Percentiles rank a stretch among this genome's conserved stretches.
phyloP scores from a whole-genome alignment of 2,797 vertebrate species.

The Clarias pachynema region DNA sequence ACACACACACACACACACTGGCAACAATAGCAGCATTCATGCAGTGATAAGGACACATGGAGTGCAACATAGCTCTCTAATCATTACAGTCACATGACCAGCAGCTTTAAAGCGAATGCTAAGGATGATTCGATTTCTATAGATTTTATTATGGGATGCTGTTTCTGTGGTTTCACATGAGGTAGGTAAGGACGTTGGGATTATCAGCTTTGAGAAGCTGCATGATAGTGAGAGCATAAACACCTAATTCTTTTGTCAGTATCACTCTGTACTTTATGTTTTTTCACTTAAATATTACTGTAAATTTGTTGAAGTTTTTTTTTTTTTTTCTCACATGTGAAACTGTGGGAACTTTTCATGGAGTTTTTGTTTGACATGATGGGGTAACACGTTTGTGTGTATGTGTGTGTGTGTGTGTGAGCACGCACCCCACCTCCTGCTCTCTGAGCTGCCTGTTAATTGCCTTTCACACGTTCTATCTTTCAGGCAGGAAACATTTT shows the following conservation, averaged over 20 bases:
- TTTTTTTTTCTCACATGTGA: constrained; percentile 3
- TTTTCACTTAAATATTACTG: constrained; percentile 11
- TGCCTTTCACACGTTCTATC: constrained; percentile 54
- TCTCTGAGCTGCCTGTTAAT: constrained; percentile 49
- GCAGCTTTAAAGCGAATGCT: constrained; percentile 18
- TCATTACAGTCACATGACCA: constrained; percentile 45
- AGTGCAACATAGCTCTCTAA: constrained; percentile 1
- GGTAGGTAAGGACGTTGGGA: constrained; percentile 17
- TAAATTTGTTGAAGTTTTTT: not conserved
- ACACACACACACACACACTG: constrained; percentile 33
- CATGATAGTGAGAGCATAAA: constrained; percentile 11
- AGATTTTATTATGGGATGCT: constrained; percentile 46
- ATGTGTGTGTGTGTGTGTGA: constrained; percentile 13
- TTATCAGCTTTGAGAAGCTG: constrained; percentile 25
- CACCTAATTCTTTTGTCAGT: not conserved
- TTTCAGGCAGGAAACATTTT: constrained; percentile 49
- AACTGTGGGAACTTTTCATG: constrained; percentile 16
- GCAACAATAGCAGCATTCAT: constrained; percentile 50
- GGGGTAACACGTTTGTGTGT: constrained; percentile 16
- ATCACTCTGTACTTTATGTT: constrained; percentile 1
- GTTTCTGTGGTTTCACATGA: constrained; percentile 41
- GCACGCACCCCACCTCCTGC: constrained; percentile 17
- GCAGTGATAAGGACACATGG: constrained; percentile 34
- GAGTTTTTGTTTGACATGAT: constrained; percentile 28
- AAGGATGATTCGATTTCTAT: constrained; percentile 48